These are phyloP conservation scores for Oreochromis spilurus DNA, from an alignment of 2,113 vertebrate genomes.

Conservation along the genomic window DNA sequence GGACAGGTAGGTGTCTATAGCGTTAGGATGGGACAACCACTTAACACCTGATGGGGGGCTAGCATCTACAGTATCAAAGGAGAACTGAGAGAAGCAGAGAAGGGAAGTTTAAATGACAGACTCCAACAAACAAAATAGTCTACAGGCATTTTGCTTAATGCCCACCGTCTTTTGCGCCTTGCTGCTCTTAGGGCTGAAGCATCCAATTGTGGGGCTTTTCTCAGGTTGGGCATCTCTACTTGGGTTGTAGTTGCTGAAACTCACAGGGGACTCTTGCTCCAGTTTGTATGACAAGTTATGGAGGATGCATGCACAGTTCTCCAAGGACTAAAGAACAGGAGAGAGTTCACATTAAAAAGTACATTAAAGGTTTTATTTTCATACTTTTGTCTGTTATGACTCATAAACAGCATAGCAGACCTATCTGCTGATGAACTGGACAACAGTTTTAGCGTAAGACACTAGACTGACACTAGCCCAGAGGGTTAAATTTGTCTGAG, in stretches of 20 bases:
- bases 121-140: neutral
- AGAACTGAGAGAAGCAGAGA: neutral
- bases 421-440: neutral
- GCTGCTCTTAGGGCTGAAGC: constrained; percentile 86
- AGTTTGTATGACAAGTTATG: constrained; percentile 91
- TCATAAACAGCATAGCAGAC: neutral
- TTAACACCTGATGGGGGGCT: constrained; percentile 72
- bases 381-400: neutral
- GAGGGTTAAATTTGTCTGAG: neutral
- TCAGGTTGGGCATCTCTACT: neutral
- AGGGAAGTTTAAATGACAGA: neutral
- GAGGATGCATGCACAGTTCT: constrained; percentile 90
- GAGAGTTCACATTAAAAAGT: neutral
- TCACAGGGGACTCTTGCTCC: constrained; percentile 78
- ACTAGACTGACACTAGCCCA: neutral
- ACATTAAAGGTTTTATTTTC: neutral
- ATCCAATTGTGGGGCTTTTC: constrained; percentile 77
- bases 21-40: constrained; percentile 82
- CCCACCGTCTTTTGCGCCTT: constrained; percentile 69
- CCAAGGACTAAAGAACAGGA: constrained; percentile 79
- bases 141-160: neutral
- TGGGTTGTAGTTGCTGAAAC: constrained; percentile 70
- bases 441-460: neutral
- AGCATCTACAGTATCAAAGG: constrained; percentile 66
- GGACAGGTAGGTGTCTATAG: constrained; percentile 82